These are phyloP conservation scores for Sphecodes monilicornis DNA, from an alignment of 2,888 invertebrate species.

Conservation along the genomic window DNA sequence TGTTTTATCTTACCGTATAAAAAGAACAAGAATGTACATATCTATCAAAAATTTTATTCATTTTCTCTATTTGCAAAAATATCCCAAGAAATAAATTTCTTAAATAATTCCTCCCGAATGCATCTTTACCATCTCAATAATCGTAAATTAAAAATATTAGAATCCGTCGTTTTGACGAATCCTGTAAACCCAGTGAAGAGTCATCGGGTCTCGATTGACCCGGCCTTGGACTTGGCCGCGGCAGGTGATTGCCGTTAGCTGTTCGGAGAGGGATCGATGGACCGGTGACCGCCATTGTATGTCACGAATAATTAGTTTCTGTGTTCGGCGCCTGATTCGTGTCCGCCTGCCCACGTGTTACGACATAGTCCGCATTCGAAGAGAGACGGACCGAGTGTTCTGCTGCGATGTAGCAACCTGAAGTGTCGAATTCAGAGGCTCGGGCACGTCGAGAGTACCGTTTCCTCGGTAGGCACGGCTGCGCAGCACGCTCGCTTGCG, in stretches of 20 bases:
- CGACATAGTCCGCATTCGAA: background rate
- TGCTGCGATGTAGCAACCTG: constrained; percentile 13
- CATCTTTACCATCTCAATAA: too few species aligned
- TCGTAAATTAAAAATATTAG: too few species aligned
- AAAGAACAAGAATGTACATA: too few species aligned
- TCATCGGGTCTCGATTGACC: background rate
- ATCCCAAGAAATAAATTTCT: too few species aligned
- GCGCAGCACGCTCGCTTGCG: constrained; percentile 24
- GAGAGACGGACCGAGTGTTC: background rate
- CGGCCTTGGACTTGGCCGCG: background rate
- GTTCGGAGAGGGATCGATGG: background rate
- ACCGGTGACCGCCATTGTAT: constrained; percentile 3
- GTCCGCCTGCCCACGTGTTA: background rate
- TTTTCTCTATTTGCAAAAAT: too few species aligned
- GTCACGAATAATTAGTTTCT: constrained; percentile 15
- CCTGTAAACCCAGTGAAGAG: too few species aligned
- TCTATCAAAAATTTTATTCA: too few species aligned
- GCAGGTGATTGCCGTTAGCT: background rate
- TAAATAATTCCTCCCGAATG: too few species aligned
- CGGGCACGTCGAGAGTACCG: constrained; percentile 43
- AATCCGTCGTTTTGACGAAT: too few species aligned
- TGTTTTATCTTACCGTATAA: too few species aligned
- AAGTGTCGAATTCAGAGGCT: constrained; percentile 49
- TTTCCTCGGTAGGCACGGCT: constrained; percentile 28
- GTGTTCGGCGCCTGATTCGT: background rate